phyloP scores from a whole-genome alignment of 2,113 vertebrate genomes.

The Pipra filicauda region DNA sequence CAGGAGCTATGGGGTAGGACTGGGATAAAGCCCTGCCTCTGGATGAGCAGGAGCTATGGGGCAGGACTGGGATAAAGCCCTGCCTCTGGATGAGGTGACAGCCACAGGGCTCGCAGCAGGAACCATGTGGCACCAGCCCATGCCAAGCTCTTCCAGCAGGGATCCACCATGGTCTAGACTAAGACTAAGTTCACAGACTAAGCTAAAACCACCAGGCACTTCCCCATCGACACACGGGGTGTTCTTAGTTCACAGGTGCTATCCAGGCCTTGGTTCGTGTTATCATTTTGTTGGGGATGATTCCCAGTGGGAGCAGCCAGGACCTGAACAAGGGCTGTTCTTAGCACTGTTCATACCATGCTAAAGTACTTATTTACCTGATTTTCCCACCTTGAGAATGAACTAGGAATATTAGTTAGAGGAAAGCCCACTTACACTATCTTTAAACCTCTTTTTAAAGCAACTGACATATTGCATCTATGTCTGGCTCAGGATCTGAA shows the following conservation, averaged over 20 bases:
- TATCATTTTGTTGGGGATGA: neutral
- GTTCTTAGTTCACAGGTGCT: neutral
- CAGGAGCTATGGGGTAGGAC: too few relatives aligned
- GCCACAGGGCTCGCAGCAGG: neutral
- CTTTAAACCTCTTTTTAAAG: neutral
- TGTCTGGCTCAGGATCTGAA: neutral
- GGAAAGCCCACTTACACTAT: neutral
- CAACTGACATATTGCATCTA: neutral
- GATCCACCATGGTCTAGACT: neutral
- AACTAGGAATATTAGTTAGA: neutral
- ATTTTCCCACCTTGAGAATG: neutral
- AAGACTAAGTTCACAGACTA: neutral
- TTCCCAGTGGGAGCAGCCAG: neutral
- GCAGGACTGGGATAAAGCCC: neutral
- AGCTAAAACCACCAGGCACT: neutral
- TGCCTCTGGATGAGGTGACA: neutral
- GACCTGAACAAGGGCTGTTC: neutral
- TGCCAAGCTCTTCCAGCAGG: neutral
- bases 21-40: neutral
- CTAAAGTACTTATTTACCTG: neutral
- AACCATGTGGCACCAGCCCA: neutral
- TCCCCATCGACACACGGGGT: neutral
- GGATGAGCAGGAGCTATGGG: neutral
- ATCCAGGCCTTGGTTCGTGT: neutral
- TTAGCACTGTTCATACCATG: neutral